These are phyloP conservation scores for Vespertilio murinus DNA, from an alignment of 2,797 vertebrate species.

Conservation along the genomic window DNA sequence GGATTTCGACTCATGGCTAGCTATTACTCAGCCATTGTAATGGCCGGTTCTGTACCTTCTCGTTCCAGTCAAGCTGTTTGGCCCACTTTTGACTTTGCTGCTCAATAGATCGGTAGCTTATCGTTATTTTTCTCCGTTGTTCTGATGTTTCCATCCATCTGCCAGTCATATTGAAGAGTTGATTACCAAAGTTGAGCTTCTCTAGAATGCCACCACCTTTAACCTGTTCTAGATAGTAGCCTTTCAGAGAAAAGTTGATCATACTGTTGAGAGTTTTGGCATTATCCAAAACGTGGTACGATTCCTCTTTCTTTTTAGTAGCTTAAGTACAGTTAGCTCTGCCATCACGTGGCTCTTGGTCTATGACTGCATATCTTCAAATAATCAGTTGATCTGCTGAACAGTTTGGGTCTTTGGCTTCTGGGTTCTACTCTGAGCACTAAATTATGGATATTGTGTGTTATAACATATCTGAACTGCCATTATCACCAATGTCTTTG, in stretches of 20 bases:
- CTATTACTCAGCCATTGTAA: not conserved
- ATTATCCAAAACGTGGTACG: not conserved
- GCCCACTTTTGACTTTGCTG: not conserved
- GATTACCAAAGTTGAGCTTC: not conserved
- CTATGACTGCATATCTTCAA: rapidly evolving
- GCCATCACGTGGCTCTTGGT: not conserved
- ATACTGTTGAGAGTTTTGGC: not conserved
- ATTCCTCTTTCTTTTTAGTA: not conserved
- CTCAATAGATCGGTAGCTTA: not conserved
- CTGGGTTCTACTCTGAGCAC: not conserved
- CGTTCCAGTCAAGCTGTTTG: not conserved
- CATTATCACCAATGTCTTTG: not conserved
- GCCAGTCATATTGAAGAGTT: not conserved
- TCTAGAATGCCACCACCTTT: not conserved
- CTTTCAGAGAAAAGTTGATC: not conserved
- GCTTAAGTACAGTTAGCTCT: not conserved
- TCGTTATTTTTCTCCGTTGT: not conserved
- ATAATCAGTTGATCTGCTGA: not conserved
- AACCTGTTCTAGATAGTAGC: not conserved
- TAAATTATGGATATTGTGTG: not conserved
- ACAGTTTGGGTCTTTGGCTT: not conserved
- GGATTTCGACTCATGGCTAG: not conserved
- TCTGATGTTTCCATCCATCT: not conserved
- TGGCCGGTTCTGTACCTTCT: not conserved
- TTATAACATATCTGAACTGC: not conserved